Base-by-base conservation (phyloP, 1,140 invertebrate genomes). In the Acyrthosiphon pisum region DNA sequence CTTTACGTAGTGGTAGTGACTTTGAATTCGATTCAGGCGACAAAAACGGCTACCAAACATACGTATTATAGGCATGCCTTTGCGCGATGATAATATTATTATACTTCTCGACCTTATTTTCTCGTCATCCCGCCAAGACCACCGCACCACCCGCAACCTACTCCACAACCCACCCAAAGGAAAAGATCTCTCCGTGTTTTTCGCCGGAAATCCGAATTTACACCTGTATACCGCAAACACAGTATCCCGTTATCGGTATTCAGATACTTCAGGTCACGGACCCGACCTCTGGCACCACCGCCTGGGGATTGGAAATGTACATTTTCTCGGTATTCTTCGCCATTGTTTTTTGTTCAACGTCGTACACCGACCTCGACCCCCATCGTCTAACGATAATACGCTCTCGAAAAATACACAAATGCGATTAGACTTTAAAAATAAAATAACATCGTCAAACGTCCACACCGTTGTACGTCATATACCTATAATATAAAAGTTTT, bases 401-500 rank as follows among this genome's bases (percentile, higher is more conserved):
- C 14, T 76, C 60, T 76, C 6, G n/a, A 30, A 76, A 68, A 76
- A 76, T 76, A 76, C 60, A 76, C 14, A 76, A 76, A 76, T 76
- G 30, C 60, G 60, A 76, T 68, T 76, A 76, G 60, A n/a, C n/a
- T 76, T 76, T 76, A 76, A 76, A 68, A 76, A 76, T 76, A n/a
- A 76, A 76, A 76, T 76, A 76, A 76, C 60, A 76, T 76, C 60
- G n/a, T 76, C 60, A n/a, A 4, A 76, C 60, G 60, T 76, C 60
- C 60, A 14, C 30, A 76, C 60, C 6, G 22, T 53, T 18, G 14
- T n/a, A 18, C 30, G 60, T 76, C 60, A 76, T 76, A 76, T 26
- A 60, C 56, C 56, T 76, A 35, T 60, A 9, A 30, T 68, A 68
- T 30, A 76, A 76, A 76, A 76, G 60, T 76, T 76, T 30, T 76